Base-by-base conservation (phyloP, 2,888 invertebrate genomes). In the Physocephala rufipes region DNA sequence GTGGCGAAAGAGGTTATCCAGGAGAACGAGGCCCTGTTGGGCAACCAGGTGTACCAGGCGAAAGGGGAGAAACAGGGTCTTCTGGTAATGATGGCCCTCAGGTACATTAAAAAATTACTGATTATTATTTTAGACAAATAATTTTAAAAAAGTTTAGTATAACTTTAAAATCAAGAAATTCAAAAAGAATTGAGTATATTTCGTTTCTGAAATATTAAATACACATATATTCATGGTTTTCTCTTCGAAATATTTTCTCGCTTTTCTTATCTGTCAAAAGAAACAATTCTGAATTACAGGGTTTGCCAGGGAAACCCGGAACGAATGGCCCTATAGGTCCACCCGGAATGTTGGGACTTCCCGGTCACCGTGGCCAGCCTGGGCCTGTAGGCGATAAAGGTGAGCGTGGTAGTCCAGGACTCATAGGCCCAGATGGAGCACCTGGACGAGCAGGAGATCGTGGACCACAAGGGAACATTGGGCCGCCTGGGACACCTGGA, bases 301-400 rank as follows among this genome's bases (percentile, higher is more conserved):
- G 94, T 1, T 84, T 87, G 68, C 87, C 90, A 12, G 95, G 94
- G 1, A 81, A 88, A 28, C 80, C 89, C 24, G 94, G 95, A 65
- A 90, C 90, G 76, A 93, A 94, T 85, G 93, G 95, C 70, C 93
- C 94, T 80, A 87, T 92, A 71, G 95, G 95, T 2, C 84, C 90
- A 19, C 89, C 92, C 0, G 94, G 94, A 16, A 94, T 94, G 86
- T 92, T 94, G 81, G 95, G 95, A 1, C 91, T 93, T 79, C 86
- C 90, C 0, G 94, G 94, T 5, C 79, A 90, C 15, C 90, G 91
- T 75, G 94, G 94, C 2, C 88, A 89, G 9, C 86, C 89, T 0
- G 92, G 92, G 0, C 82, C 87, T 0, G 84, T 88, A 2, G 92
- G 92, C 24, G 89, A 90, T 2, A 88, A 90, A 26, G 92, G 92